These are phyloP conservation scores for Cryptomyrus ogoouensis DNA, from an alignment of 2,113 vertebrate genomes.

Conservation along the genomic window DNA sequence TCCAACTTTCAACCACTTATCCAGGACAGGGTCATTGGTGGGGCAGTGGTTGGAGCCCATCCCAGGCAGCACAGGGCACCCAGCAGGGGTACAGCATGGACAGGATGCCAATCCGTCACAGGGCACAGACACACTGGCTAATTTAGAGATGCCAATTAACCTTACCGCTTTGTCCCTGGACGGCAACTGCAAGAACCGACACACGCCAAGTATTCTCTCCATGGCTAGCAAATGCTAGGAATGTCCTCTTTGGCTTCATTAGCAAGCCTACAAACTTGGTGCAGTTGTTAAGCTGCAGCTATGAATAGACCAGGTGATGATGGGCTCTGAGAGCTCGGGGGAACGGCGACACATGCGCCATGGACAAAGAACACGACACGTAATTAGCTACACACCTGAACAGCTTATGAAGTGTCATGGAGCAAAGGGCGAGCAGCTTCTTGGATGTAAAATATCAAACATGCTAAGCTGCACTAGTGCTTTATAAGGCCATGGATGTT, in stretches of 20 bases:
- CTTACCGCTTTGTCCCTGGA: neutral
- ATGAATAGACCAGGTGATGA: slow-evolving; percentile 28
- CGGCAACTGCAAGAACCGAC: neutral
- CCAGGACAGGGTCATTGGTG: neutral
- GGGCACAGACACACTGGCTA: neutral
- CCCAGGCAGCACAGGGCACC: neutral
- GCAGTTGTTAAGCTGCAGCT: slow-evolving; percentile 12
- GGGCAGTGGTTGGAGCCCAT: neutral
- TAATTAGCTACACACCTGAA: neutral
- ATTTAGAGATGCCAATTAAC: neutral
- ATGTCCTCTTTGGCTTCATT: slow-evolving; percentile 11
- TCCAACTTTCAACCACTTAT: neutral
- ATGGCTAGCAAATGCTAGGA: neutral
- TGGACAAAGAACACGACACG: neutral
- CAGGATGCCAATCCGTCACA: neutral
- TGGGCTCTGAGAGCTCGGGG: neutral
- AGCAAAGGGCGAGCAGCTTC: neutral
- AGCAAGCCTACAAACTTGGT: neutral
- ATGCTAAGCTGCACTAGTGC: neutral
- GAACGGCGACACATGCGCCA: neutral
- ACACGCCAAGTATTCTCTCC: neutral
- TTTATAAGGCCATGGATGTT: neutral
- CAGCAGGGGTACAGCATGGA: neutral
- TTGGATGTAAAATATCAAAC: neutral
- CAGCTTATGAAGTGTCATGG: neutral